Conservation (phyloP, 2,888 invertebrate species). For the Beris morrisii region DNA sequence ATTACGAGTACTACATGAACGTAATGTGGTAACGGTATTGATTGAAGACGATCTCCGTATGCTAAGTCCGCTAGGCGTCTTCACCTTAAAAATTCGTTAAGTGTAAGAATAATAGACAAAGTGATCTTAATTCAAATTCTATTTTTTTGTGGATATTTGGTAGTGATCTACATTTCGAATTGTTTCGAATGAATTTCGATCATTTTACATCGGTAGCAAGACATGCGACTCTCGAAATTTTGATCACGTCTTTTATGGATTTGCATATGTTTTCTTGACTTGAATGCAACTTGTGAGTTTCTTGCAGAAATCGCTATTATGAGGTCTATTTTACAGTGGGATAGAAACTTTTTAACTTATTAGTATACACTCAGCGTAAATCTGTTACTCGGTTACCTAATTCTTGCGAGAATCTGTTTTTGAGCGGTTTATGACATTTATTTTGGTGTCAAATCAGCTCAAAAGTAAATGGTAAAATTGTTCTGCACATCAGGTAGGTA, state of each 20-base stretch:
- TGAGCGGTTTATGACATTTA: neutral
- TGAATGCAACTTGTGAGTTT: constrained; percentile 16
- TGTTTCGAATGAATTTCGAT: constrained; percentile 4
- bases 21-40: constrained; percentile 17
- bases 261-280: constrained; percentile 16
- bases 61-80: constrained; percentile 9
- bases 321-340: neutral
- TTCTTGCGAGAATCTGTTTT: constrained; percentile 23
- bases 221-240: neutral
- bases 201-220: neutral
- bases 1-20: constrained; percentile 1
- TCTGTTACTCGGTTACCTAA: constrained; percentile 27
- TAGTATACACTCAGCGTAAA: constrained; percentile 19
- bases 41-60: constrained; percentile 14
- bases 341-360: constrained; percentile 10
- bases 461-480: too few relatives aligned
- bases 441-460: too few relatives aligned
- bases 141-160: neutral
- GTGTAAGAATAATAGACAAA: neutral
- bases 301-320: neutral
- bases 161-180: constrained; percentile 15
- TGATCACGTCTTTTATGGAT: constrained; percentile 12
- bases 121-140: neutral
- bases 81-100: neutral
- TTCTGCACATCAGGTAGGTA: too few relatives aligned